These are phyloP conservation scores for Caiman crocodilus DNA, from an alignment of 2,797 vertebrate genomes.

Conservation along the genomic window DNA sequence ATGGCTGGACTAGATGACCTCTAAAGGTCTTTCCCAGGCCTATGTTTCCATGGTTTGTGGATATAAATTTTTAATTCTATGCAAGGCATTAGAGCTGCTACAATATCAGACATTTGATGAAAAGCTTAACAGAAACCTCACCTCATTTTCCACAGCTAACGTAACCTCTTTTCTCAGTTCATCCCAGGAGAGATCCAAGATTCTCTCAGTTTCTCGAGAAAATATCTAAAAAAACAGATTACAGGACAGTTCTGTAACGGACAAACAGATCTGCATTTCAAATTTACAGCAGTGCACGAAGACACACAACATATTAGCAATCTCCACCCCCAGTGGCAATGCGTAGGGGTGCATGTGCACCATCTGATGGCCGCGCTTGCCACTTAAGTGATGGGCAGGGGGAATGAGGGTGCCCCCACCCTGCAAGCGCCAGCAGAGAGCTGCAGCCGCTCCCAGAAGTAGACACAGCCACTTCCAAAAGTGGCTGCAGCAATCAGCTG, in stretches of 20 bases:
- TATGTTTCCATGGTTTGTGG: not conserved
- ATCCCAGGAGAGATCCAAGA: constrained; percentile 88
- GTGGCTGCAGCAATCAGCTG: no score
- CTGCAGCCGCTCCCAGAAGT: no score
- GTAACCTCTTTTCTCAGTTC: constrained; percentile 93
- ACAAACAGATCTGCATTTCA: not conserved
- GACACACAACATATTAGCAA: not conserved
- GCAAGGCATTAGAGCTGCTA: rapidly evolving
- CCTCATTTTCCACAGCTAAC: constrained; percentile 92
- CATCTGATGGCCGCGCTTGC: no score
- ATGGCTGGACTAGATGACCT: no score
- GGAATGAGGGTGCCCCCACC: no score
- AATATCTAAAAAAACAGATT: constrained; percentile 86
- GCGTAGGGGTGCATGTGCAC: no score
- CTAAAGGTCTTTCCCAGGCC: no score
- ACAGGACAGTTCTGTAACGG: not conserved
- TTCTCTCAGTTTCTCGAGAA: constrained; percentile 85
- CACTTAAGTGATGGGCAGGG: no score
- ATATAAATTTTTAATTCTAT: not conserved
- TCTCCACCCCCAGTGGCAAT: not conserved
- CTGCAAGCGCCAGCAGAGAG: no score
- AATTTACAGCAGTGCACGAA: not conserved
- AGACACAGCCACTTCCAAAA: no score
- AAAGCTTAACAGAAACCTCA: constrained; percentile 47
- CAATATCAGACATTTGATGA: rapidly evolving